Base-by-base conservation (phyloP, 2,113 vertebrate species). In the Scortum barcoo region DNA sequence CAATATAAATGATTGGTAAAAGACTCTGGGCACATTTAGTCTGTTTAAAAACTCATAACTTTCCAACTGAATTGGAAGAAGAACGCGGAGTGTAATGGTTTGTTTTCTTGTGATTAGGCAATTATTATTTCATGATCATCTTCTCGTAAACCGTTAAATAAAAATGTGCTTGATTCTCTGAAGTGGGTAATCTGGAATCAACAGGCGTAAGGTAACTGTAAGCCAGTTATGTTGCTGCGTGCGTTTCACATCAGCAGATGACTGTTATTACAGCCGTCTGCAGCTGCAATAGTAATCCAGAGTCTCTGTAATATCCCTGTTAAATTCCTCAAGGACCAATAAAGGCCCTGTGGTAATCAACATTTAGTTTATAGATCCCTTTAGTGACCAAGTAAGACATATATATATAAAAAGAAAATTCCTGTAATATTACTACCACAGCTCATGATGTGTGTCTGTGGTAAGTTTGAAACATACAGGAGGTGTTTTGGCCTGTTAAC, bases 261-360 rank as follows among this genome's bases (percentile, higher is more conserved):
- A 71, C 42, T 54, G 66, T 73, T 80, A 74, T 85, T 83, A 65
- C 67, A 60, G 50, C 30, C n/a, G 7, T 42, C n/a, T 73, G 67
- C 68, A 65, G 66, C 78, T 68, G 78, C 28, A 24, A 44, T n/a
- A 44, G 40, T 72, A 33, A 67, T 51, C 46, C 51, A 33, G 17
- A 61, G 66, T 63, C 33, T 63, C 63, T 24, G 61, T 81, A 73
- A 81, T 81, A 67, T 40, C 40, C 44, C 20, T 33, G 54, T 60
- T 33, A 70, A 74, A 74, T 68, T 73, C 38, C 65, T 22, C 57
- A 30, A 33, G 53, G 71, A 67, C 51, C 79, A 58, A 69, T 86
- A 69, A 65, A 19, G 50, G 5, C 56, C 28, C 1, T 33, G 42
- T 26, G 54, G 36, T 69, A 61, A 78, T 73, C n/a, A 74, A 14